These are phyloP conservation scores for Megaptera novaeangliae DNA, from an alignment of 2,113 vertebrate species.

Conservation along the genomic window DNA sequence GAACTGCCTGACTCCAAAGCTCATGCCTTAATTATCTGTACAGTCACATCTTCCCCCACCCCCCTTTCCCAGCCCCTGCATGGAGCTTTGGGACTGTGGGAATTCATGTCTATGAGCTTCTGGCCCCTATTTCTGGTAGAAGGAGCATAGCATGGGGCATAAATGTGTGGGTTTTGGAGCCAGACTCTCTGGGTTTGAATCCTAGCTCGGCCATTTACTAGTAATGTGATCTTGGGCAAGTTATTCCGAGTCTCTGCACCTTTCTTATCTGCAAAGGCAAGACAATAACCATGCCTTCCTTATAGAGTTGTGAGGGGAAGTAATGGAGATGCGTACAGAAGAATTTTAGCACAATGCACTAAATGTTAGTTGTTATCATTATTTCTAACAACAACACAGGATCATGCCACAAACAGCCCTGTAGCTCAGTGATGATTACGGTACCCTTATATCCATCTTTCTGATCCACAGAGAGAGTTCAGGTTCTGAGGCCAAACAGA, in stretches of 20 bases:
- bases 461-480: neutral
- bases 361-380: neutral
- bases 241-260: neutral
- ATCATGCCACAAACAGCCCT: neutral
- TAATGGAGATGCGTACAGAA: too few species aligned
- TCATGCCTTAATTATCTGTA: neutral
- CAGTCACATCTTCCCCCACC: fast-evolving
- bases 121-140: neutral
- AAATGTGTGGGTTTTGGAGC: neutral
- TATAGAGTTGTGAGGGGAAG: too few species aligned
- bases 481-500: neutral
- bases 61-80: neutral
- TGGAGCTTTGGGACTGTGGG: neutral
- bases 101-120: neutral
- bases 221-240: neutral
- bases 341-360: neutral
- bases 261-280: neutral
- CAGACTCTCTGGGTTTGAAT: neutral
- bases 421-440: neutral
- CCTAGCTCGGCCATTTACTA: neutral
- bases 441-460: neutral
- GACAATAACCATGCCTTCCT: neutral
- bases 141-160: neutral
- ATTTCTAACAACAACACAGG: neutral
- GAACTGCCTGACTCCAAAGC: neutral